Percentiles rank a stretch among this genome's conserved stretches.
These are phyloP conservation scores for Sebastes iracundus DNA, from an alignment of 2,797 vertebrate species.

Conservation along the genomic window DNA sequence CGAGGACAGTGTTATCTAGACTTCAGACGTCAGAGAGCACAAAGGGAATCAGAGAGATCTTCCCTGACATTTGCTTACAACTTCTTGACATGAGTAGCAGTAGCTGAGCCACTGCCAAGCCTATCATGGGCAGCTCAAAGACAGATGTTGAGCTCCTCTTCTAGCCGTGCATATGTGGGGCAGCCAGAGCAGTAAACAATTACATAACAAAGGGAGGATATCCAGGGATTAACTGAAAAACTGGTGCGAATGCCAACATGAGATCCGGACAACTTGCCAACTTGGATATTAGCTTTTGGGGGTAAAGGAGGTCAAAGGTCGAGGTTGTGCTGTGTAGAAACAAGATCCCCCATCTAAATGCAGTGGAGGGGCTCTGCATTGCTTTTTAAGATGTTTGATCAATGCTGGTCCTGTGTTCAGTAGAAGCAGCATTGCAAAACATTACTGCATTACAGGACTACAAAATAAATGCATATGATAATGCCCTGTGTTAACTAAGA, in stretches of 20 bases:
- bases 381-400: background rate
- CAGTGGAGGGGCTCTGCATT: background rate
- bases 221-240: constrained; percentile 64
- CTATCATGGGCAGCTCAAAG: background rate
- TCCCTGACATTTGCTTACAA: background rate
- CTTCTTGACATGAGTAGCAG: background rate
- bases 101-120: background rate
- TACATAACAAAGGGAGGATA: constrained; percentile 67
- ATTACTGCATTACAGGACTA: background rate
- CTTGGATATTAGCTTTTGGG: constrained; percentile 9
- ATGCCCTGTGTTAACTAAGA: background rate
- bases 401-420: background rate
- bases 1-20: background rate
- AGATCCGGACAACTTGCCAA: constrained; percentile 3
- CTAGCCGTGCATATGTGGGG: constrained; percentile 18
- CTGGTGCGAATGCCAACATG: constrained; percentile 12
- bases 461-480: background rate
- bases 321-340: background rate
- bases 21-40: background rate
- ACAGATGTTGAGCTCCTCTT: constrained; percentile 54
- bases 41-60: background rate
- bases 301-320: constrained; percentile 3
- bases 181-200: constrained; percentile 60
- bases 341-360: background rate
- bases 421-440: background rate